phyloP scores from a whole-genome alignment of 2,113 vertebrate species.

The Emydura subglobosa region DNA sequence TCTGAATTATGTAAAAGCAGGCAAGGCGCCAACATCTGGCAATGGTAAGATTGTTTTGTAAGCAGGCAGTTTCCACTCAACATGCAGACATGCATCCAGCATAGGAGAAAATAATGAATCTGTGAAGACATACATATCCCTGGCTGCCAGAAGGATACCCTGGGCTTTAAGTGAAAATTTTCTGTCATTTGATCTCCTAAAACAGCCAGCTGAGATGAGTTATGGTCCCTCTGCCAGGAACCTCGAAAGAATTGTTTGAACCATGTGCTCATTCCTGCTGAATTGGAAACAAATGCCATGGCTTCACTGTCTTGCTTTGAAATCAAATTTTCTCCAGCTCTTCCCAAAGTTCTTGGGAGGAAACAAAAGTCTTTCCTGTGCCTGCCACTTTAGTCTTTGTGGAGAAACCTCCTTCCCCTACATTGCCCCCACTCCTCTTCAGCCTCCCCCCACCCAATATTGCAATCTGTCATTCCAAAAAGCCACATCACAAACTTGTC shows the following conservation, averaged over 20 bases:
- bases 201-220: slow-evolving; percentile 76
- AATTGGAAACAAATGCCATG: slow-evolving; percentile 76
- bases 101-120: slow-evolving; percentile 55
- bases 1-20: slow-evolving; percentile 77
- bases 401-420: slow-evolving; percentile 44
- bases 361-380: slow-evolving; percentile 73
- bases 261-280: slow-evolving; percentile 64
- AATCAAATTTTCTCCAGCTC: slow-evolving; percentile 69
- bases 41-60: slow-evolving; percentile 81
- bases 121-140: slow-evolving; percentile 68
- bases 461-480: slow-evolving; percentile 57
- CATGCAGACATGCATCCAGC: slow-evolving; percentile 51
- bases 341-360: slow-evolving; percentile 66
- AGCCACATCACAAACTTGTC: slow-evolving; percentile 52
- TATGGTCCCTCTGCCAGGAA: slow-evolving; percentile 66
- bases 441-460: slow-evolving; percentile 9
- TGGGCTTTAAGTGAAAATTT: slow-evolving; percentile 50
- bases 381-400: slow-evolving; percentile 66
- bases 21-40: slow-evolving; percentile 81
- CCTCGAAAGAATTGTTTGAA: slow-evolving; percentile 72
- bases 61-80: slow-evolving; percentile 76
- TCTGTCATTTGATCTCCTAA: slow-evolving; percentile 73
- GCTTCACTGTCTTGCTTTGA: slow-evolving; percentile 68
- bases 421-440: neutral
- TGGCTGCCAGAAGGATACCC: slow-evolving; percentile 72